Evolutionary conservation across 2,113 vertebrate species (phyloP), one percentile per base, ranked within the genome.

Genomic region (Channa argus): DNA sequence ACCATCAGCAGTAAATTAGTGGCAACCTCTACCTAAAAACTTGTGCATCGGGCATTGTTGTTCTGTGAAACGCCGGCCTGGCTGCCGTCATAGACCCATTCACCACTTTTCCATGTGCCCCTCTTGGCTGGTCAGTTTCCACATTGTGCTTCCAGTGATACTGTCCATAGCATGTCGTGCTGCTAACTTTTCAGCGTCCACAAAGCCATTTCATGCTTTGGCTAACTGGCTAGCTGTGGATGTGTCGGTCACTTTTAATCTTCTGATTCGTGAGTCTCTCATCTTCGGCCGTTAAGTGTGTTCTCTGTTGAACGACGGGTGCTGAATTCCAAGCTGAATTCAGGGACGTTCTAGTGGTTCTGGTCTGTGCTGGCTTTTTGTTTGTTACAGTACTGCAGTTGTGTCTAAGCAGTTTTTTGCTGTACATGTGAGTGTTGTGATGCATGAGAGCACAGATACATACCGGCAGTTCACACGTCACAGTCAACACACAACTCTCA

Each of bases 181-280:
- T 52, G 64, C 74, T 58, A 70, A 74, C 61, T 64, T 15, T 34
- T 59, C 13, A 12, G 58, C 60, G 37, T 82, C 44, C 71, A 63
- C 77, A 65, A 64, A 50, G 70, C 62, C 88, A 74, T 79, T 65
- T 70, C 84, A 87, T 77, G 84, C 86, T 89, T 79, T 41, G 80
- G 74, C 74, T 67, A 11, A 60, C 46, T 12, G 43, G 46, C 62
- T 70, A 37, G 6, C 76, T 76, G 62, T 71, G 67, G 85, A 63
- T 71, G 74, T 79, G 76, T 54, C 3, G 51, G 9, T 43, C 59
- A 3, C 53, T 71, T 24, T 39, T 45, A 68, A 45, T 74, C 66
- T 1, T 72, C 45, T 64, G 72, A 64, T 51, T 11, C 1, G 59
- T 81, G 34, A 60, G 53, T 72, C 76, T 73, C 13, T 43, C 13